Conservation (phyloP, 2,888 invertebrate genomes). For the Aporophyla lueneburgensis region DNA sequence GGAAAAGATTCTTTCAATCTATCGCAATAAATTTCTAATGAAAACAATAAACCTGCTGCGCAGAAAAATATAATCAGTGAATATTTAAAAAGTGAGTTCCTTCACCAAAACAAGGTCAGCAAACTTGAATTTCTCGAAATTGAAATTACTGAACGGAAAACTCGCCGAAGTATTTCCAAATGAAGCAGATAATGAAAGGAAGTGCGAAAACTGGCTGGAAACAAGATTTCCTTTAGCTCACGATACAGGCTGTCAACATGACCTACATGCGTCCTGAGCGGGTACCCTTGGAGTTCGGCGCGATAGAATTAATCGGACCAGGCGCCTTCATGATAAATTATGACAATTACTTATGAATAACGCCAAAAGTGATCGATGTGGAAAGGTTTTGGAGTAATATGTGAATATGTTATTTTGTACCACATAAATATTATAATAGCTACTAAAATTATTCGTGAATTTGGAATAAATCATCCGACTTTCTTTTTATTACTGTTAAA, state of each 20-base stretch:
- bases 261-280: conserved; percentile 40
- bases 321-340: conserved; percentile 46
- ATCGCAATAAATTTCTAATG: neutral
- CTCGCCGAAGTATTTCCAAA: conserved; percentile 36
- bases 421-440: conserved; percentile 4
- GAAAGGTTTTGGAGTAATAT: conserved; percentile 8
- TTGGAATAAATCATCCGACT: neutral
- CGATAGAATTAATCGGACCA: conserved; percentile 47
- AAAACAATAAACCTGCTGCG: neutral
- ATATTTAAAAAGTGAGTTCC: neutral
- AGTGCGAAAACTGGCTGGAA: conserved; percentile 53
- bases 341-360: conserved; percentile 44
- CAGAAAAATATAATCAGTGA: neutral
- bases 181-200: conserved; percentile 56
- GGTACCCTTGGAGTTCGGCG: conserved; percentile 49
- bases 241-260: conserved; percentile 32
- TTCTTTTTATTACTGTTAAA: conserved; percentile 9
- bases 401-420: conserved; percentile 22
- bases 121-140: conserved; percentile 33
- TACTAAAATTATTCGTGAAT: conserved; percentile 10
- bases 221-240: conserved; percentile 46
- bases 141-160: conserved; percentile 38
- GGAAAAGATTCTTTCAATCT: conserved; percentile 1
- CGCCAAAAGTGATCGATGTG: conserved; percentile 41
- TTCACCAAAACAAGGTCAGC: conserved; percentile 14